Percentiles rank a stretch among this genome's conserved stretches.
Evolutionary conservation across 2,797 vertebrate species (phyloP).

Genomic region (Anguilla anguilla): DNA sequence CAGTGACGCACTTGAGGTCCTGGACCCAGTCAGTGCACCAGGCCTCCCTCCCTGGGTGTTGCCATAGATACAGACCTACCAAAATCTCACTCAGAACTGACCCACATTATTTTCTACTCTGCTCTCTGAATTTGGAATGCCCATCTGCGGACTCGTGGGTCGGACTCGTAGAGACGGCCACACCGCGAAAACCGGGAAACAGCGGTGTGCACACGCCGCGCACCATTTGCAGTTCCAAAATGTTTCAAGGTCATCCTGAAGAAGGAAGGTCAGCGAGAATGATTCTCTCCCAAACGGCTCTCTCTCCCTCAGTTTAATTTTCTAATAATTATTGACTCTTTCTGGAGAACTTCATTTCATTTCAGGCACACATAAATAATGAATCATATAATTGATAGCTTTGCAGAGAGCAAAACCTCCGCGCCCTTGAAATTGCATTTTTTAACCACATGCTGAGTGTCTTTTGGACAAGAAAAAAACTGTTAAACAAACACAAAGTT

Average conservation of each 20-base stretch:
- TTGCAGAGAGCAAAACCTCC: not conserved
- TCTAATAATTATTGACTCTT: conserved; percentile 9
- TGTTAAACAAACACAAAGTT: not conserved
- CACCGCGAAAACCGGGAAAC: too few species aligned
- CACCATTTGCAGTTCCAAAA: not conserved
- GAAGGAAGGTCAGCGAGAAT: not conserved
- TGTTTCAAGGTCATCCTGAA: not conserved
- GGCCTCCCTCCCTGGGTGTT: too few species aligned
- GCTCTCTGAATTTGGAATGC: too few species aligned
- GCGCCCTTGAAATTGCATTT: conserved; percentile 4
- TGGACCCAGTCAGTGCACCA: not conserved
- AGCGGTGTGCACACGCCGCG: too few species aligned
- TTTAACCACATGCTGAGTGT: not conserved
- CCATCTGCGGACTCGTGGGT: too few species aligned
- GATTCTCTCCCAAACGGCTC: not conserved
- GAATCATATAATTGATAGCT: not conserved
- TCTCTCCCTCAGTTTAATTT: not conserved
- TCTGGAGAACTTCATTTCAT: conserved; percentile 14
- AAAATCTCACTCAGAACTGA: too few species aligned
- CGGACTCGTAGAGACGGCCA: too few species aligned
- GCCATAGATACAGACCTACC: too few species aligned
- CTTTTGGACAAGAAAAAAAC: not conserved
- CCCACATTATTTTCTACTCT: too few species aligned
- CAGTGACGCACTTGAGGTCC: not conserved
- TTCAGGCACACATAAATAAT: conserved; percentile 16